Percentiles rank a stretch among this genome's conserved stretches.
These are phyloP conservation scores for Aramus guarauna DNA, from an alignment of 2,113 vertebrate species.

Conservation along the genomic window DNA sequence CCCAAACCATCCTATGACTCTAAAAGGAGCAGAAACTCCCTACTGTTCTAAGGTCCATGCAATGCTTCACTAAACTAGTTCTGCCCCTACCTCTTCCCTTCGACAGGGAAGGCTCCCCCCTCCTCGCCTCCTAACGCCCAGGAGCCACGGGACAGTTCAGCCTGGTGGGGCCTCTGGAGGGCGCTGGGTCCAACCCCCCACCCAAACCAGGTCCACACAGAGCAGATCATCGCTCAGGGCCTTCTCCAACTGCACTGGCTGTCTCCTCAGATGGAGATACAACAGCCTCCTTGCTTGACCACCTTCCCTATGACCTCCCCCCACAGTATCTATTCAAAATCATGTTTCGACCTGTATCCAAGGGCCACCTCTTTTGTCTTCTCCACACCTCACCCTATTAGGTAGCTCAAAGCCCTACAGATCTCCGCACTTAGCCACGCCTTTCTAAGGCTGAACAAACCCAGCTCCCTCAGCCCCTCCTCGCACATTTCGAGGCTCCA, in stretches of 20 bases:
- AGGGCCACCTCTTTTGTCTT: too few relatives aligned
- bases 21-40: not conserved
- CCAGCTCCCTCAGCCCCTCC: not conserved
- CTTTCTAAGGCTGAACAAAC: not conserved
- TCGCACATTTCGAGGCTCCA: rapidly evolving
- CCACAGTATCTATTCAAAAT: not conserved
- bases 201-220: too few relatives aligned
- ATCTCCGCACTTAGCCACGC: rapidly evolving
- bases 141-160: not conserved
- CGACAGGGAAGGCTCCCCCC: too few relatives aligned
- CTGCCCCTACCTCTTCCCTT: not conserved
- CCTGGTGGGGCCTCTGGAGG: not conserved
- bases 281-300: not conserved
- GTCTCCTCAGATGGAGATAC: not conserved
- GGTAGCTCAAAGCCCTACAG: not conserved
- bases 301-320: too few relatives aligned
- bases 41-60: not conserved
- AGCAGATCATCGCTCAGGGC: not conserved
- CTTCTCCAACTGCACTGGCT: not conserved
- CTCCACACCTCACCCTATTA: rapidly evolving
- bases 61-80: not conserved
- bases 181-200: not conserved
- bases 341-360: not conserved
- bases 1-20: not conserved
- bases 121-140: not conserved